Evolutionary conservation across 1,140 invertebrate genomes (phyloP).

Genomic region (Steinernema feltiae): DNA sequence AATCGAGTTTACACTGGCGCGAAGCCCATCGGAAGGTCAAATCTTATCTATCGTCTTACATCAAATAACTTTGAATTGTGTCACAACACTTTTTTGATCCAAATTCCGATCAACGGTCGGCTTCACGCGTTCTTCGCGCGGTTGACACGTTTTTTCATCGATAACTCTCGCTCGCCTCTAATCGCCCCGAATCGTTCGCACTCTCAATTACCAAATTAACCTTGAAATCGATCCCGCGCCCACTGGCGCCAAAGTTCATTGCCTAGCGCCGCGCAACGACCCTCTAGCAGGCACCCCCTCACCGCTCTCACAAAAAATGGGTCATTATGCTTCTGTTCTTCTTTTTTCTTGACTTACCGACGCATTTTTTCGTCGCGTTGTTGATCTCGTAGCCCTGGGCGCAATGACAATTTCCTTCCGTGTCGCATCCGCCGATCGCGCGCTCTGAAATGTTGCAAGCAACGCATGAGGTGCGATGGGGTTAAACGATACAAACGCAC

Average conservation of each 20-base stretch:
- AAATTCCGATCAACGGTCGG: too few relatives aligned
- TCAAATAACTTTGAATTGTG: too few relatives aligned
- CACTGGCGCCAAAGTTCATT: neutral
- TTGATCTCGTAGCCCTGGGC: constrained; percentile 25
- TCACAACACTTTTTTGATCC: too few relatives aligned
- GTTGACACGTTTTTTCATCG: too few relatives aligned
- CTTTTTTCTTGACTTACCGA: constrained; percentile 12
- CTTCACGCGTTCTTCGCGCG: too few relatives aligned
- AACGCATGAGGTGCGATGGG: neutral
- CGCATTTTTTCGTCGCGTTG: constrained; percentile 27
- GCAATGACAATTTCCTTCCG: constrained; percentile 30
- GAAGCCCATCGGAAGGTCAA: too few relatives aligned
- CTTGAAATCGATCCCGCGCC: constrained; percentile 17
- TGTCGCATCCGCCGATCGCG: constrained; percentile 26
- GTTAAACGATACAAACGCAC: neutral
- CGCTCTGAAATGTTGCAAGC: constrained; percentile 12
- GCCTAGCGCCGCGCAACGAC: neutral
- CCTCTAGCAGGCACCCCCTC: neutral
- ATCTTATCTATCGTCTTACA: too few relatives aligned
- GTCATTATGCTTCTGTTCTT: neutral
- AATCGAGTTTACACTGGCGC: too few relatives aligned
- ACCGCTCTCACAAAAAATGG: neutral
- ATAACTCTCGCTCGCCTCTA: too few relatives aligned
- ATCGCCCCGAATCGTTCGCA: neutral
- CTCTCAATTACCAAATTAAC: neutral